These are phyloP conservation scores for Bambusicola thoracicus DNA, from an alignment of 2,113 vertebrate species.

Conservation along the genomic window DNA sequence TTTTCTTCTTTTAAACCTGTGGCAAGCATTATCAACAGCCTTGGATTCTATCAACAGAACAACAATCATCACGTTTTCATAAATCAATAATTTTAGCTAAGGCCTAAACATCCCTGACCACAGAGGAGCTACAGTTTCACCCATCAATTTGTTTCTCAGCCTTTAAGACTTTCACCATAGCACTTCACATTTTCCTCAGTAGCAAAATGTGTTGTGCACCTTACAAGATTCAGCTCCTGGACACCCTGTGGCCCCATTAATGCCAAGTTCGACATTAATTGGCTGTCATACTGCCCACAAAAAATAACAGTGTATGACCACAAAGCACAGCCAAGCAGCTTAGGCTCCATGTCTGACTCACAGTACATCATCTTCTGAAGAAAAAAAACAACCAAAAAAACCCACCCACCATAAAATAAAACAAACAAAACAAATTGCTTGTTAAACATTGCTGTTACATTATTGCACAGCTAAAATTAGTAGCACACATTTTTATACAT, in stretches of 20 bases:
- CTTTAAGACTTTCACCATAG: not conserved
- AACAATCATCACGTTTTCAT: not conserved
- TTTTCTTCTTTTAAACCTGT: not conserved
- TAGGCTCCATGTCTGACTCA: not conserved
- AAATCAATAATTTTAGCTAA: not conserved
- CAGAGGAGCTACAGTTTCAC: not conserved
- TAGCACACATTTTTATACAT: not conserved
- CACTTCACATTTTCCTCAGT: not conserved
- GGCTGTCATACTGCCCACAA: not conserved
- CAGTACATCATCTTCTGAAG: not conserved
- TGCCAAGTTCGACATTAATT: not conserved
- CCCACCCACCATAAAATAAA: no score
- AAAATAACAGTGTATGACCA: not conserved
- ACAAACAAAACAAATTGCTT: not conserved
- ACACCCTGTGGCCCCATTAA: not conserved
- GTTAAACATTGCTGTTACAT: not conserved
- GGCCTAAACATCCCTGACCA: not conserved
- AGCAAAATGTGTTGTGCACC: not conserved
- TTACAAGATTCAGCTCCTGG: not conserved
- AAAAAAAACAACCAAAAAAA: not conserved
- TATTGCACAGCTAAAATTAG: not conserved
- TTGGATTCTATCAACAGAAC: not conserved
- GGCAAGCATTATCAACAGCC: not conserved
- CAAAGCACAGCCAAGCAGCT: not conserved
- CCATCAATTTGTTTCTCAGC: not conserved